These are phyloP conservation scores for Formica aserva DNA, from an alignment of 2,888 invertebrate species.

Conservation along the genomic window DNA sequence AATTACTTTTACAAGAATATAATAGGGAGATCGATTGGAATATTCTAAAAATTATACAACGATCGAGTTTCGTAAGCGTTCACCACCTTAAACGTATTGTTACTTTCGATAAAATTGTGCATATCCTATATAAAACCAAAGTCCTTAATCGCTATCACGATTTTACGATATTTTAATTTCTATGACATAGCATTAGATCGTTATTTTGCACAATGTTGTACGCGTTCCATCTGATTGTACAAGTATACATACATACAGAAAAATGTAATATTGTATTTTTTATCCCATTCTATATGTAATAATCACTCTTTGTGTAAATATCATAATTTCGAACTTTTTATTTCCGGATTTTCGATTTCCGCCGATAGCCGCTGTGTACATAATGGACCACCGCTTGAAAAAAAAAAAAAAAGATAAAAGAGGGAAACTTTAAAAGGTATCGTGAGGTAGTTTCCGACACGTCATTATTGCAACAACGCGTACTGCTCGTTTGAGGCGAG, in stretches of 20 bases:
- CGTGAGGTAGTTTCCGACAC: slow-evolving; percentile 24
- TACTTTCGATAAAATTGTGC: background rate
- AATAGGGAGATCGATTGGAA: slow-evolving; percentile 14
- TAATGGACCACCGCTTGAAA: slow-evolving; percentile 5
- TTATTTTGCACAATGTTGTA: background rate
- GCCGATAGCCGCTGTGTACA: background rate
- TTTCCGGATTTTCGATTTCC: background rate
- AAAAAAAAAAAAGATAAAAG: background rate
- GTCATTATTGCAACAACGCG: slow-evolving; percentile 30
- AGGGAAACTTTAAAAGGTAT: background rate
- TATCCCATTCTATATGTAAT: background rate
- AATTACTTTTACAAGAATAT: slow-evolving; percentile 41
- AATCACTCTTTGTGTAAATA: background rate
- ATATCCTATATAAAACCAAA: background rate
- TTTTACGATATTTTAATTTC: background rate
- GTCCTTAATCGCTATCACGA: background rate
- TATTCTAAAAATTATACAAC: background rate
- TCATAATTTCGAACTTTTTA: background rate
- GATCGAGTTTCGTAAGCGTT: background rate
- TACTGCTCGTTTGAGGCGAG: slow-evolving; percentile 66
- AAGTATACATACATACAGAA: background rate
- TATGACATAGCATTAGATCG: background rate
- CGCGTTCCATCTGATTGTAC: background rate
- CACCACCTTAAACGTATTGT: background rate
- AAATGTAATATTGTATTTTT: background rate